Evolutionary conservation across 2,113 vertebrate species (phyloP).

Genomic region (Sigmodon hispidus): DNA sequence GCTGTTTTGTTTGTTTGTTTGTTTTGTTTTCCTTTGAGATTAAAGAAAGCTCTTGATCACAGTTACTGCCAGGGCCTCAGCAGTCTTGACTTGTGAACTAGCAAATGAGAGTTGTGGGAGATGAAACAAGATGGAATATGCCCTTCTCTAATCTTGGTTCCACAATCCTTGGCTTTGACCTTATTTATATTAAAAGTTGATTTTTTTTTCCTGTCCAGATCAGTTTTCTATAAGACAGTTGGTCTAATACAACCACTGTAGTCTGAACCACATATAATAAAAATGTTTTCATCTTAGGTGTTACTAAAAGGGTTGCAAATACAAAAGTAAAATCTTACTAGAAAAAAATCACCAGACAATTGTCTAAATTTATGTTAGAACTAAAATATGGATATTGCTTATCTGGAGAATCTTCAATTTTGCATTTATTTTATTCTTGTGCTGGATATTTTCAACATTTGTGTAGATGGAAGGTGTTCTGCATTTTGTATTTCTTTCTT

Average conservation of each 20-base stretch:
- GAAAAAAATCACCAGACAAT: neutral
- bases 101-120: neutral
- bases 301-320: neutral
- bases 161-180: neutral
- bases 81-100: neutral
- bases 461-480: neutral
- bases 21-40: neutral
- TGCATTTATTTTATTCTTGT: neutral
- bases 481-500: neutral
- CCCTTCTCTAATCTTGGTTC: neutral
- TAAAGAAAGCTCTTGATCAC: neutral
- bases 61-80: neutral
- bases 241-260: neutral
- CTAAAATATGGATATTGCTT: neutral
- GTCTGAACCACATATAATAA: neutral
- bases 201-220: neutral
- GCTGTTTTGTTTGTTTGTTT: neutral
- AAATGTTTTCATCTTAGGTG: neutral
- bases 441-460: slow-evolving; percentile 17
- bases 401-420: neutral
- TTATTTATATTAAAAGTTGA: neutral
- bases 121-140: neutral
- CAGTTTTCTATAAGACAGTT: neutral
- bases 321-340: neutral
- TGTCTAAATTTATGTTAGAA: neutral